Evolutionary conservation across 2,888 invertebrate species (phyloP).

Genomic region (Caenorhabditis sp.): DNA sequence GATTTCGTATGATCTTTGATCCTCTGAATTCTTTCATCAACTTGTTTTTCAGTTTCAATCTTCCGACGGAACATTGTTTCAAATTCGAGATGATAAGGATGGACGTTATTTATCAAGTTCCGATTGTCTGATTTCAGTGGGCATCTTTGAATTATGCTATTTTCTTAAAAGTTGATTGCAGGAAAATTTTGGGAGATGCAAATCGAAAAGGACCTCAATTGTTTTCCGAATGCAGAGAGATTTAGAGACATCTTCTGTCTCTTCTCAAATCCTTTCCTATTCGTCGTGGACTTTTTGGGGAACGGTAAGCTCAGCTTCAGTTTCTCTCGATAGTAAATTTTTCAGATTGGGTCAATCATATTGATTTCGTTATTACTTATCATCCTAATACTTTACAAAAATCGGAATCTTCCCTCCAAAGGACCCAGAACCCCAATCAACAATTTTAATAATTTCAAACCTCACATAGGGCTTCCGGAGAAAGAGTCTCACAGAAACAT

Average conservation of each 20-base stretch:
- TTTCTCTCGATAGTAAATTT: too few relatives aligned
- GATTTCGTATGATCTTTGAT: not conserved
- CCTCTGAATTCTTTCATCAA: not conserved
- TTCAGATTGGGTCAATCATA: not conserved
- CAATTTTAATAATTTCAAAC: too few relatives aligned
- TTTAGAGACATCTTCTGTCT: not conserved
- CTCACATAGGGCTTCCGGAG: too few relatives aligned
- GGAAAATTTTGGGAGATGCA: slow-evolving; percentile 22
- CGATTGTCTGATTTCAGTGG: slow-evolving; percentile 6
- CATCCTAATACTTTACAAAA: not conserved
- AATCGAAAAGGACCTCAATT: not conserved
- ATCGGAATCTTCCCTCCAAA: not conserved
- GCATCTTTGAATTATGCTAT: not conserved
- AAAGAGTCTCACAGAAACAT: not conserved
- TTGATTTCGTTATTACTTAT: not conserved
- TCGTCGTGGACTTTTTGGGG: not conserved
- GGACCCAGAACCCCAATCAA: not conserved
- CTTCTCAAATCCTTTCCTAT: not conserved
- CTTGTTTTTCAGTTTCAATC: slow-evolving; percentile 22
- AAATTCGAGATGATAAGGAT: slow-evolving; percentile 9
- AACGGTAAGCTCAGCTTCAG: not conserved
- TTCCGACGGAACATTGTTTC: slow-evolving; percentile 17
- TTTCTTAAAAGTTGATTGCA: not conserved
- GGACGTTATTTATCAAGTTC: slow-evolving; percentile 15
- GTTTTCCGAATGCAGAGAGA: not conserved